Percentiles rank a stretch among this genome's conserved stretches.
These are phyloP conservation scores for Arctia plantaginis DNA, from an alignment of 2,888 invertebrate species.

Conservation along the genomic window DNA sequence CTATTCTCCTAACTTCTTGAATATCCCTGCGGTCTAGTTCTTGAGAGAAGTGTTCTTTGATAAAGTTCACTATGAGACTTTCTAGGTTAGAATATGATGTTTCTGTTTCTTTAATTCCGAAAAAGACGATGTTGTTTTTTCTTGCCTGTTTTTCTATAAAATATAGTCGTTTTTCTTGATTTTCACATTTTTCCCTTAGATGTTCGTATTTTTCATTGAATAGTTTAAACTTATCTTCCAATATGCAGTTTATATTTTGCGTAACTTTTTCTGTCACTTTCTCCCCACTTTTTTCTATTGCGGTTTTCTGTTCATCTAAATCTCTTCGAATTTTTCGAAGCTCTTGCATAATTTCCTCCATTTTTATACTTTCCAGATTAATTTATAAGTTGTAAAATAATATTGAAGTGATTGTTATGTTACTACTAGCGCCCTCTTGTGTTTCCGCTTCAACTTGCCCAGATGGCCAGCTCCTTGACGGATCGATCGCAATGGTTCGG, in stretches of 20 bases:
- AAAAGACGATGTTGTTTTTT: slow-evolving; percentile 23
- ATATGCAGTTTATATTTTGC: slow-evolving; percentile 33
- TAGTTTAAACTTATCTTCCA: slow-evolving; percentile 38
- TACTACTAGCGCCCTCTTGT: slow-evolving; percentile 18
- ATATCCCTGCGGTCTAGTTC: too few species aligned
- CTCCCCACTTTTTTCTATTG: slow-evolving; percentile 29
- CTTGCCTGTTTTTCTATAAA: slow-evolving; percentile 32
- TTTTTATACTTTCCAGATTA: slow-evolving; percentile 2
- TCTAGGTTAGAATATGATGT: too few species aligned
- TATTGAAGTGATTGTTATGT: slow-evolving; percentile 12
- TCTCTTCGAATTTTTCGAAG: slow-evolving; percentile 14
- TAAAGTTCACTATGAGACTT: too few species aligned
- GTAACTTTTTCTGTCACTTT: slow-evolving; percentile 36
- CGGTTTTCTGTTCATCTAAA: too few species aligned
- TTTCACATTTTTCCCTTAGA: slow-evolving; percentile 25
- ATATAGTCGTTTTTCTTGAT: slow-evolving; percentile 30
- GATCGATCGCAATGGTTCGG: slow-evolving; percentile 13
- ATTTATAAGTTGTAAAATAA: neutral
- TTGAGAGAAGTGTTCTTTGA: too few species aligned
- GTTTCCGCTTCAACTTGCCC: neutral
- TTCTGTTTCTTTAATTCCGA: too few species aligned
- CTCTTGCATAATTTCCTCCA: slow-evolving; percentile 15
- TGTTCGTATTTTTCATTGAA: too few species aligned
- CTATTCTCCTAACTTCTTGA: too few species aligned
- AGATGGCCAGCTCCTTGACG: slow-evolving; percentile 1